These are phyloP conservation scores for Pogonophryne albipinna DNA, from an alignment of 2,797 vertebrate species.

Conservation along the genomic window DNA sequence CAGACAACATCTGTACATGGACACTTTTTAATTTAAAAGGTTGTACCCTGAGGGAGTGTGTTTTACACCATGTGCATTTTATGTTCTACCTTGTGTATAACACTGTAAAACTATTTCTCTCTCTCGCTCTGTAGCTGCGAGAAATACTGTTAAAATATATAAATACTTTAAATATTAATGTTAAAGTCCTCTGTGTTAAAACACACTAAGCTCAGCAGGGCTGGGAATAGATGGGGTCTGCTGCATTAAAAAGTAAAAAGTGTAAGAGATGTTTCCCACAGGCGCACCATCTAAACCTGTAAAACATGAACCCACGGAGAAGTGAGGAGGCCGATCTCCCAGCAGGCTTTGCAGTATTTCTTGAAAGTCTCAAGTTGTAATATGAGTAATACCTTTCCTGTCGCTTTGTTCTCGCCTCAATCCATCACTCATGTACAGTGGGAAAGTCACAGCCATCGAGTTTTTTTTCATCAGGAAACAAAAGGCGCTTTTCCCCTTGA, in stretches of 20 bases:
- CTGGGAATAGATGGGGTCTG: conserved; percentile 6
- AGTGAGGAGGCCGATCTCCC: conserved; percentile 14
- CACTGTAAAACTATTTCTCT: neutral
- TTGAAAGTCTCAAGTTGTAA: conserved; percentile 30
- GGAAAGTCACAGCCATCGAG: conserved; percentile 47
- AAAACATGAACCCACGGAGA: neutral
- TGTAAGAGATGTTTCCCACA: conserved; percentile 9
- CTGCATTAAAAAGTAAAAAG: conserved; percentile 34
- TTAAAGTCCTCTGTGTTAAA: conserved; percentile 3
- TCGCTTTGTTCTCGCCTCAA: conserved; percentile 55
- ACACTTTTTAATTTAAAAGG: conserved; percentile 18
- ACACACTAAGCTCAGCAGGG: conserved; percentile 9
- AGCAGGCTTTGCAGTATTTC: conserved; percentile 10
- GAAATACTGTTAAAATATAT: conserved; percentile 17
- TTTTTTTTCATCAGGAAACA: conserved; percentile 67
- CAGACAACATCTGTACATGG: neutral
- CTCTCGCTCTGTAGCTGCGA: neutral
- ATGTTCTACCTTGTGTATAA: conserved; percentile 4
- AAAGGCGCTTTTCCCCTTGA: conserved; percentile 57
- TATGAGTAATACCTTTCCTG: conserved; percentile 36
- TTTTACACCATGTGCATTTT: conserved; percentile 4
- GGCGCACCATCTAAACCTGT: conserved; percentile 16
- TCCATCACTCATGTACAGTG: conserved; percentile 43
- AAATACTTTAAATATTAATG: conserved; percentile 19
- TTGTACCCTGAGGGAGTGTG: conserved; percentile 7